Base-by-base conservation (phyloP, 1,140 invertebrate species). In the Chlorops oryzae region DNA sequence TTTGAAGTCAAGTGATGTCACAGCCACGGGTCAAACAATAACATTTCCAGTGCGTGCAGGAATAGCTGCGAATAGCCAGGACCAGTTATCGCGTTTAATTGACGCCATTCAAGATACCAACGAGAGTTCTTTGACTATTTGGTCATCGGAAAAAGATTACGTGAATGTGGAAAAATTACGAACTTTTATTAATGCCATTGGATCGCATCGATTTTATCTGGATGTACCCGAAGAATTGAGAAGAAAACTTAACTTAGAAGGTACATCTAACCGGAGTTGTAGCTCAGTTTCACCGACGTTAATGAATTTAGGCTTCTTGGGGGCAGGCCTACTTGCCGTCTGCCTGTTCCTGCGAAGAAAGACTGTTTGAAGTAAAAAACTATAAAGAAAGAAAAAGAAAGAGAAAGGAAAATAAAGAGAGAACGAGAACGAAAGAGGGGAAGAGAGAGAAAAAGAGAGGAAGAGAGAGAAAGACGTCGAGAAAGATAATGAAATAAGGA, bases 21-120 rank as follows among this genome's bases (percentile, higher is more conserved):
- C 56, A 17, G 63, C 72, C 5, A 69, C 84, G 0, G 77, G 74
- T 13, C 83, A 85, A 59, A 75, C 78, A 35, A 78, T 93, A 43
- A 92, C 90, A 3, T 94, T 92, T 63, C 84, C 90, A 0, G 83
- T 94, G 17, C 77, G 90, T 50, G 86, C 90, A 20, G 81, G 81
- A 28, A 69, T 86, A 18, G 81, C 85, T 0, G 81, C 81, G 0
- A 79, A 85, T 52, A 86, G 86, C 32, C 62, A 72, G 28, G 60
- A 74, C 0, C 65, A 74, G 1, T 61, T 88, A 3, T 59, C 79
- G 20, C 62, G 65, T 13, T 72, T 86, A 20, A 55, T 69, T 3
- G 40, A 47, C 17, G 54, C 62, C 1, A 57, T 72, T 0, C 59
- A 64, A 46, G 46, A 35, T 5, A 64, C 62, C 0, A 69, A 67